Evolutionary conservation across 2,888 invertebrate species (phyloP), one percentile per base, ranked within the genome.

Genomic region (Macaria notata): DNA sequence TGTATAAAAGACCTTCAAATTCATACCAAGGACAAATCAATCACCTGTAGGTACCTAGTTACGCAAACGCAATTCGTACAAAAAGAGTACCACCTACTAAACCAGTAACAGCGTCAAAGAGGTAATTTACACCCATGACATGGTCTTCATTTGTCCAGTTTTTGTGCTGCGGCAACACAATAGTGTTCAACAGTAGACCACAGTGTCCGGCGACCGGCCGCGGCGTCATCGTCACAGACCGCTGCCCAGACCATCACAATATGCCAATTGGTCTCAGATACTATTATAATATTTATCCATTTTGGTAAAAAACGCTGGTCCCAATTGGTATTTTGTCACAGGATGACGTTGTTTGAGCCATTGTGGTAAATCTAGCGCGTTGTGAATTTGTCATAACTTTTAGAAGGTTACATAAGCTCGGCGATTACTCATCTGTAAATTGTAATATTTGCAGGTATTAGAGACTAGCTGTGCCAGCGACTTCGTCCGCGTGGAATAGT

Each of bases 171-270:
- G n/a, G 46, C 41, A 36, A 54, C 30, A 59, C 57, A 61, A 52
- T 54, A 52, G 48, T 46, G 49, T 49, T 49, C 43, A 48, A 47
- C 47, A 38, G 49, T 62, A 76, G 72, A 78, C 83, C 83, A 72
- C 84, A 84, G 76, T 79, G 83, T 84, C 85, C 86, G 84, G 81
- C 72, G 19, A 19, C 19, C 19, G 19, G 19, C 19, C 19, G 70
- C 70, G 65, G 69, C 75, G 83, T 82, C 74, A 66, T 69, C 76
- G 83, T 82, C 75, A 81, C 83, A 80, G 69, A 55, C 73, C 78
- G 81, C 72, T 80, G 81, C 71, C 61, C 80, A 74, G 73, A 71
- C 68, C 70, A 70, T 68, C 75, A 79, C 77, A 78, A 79, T 75
- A 73, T 72, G 68, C 62, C 76, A 66, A 76, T 75, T 61, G 60